Conservation (phyloP, 92 coral and sea anemone genomes). For the Nematostella vectensis region DNA sequence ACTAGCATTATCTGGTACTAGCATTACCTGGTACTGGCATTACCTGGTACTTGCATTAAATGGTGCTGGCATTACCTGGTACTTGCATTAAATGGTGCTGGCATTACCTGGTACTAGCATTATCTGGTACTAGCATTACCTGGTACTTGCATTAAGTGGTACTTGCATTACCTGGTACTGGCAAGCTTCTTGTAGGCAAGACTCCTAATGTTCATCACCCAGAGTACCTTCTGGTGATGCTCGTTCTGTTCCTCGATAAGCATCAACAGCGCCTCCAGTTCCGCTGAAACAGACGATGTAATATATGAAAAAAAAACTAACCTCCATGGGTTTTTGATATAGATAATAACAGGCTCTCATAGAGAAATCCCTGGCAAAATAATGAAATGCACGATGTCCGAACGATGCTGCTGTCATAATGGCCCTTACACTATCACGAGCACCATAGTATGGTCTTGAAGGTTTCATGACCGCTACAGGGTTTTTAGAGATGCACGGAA, state of each 20-base stretch:
- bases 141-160: constrained; percentile 48
- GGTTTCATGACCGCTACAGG: no score
- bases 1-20: constrained; percentile 45
- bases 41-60: constrained; percentile 59
- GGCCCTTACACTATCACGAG: no score
- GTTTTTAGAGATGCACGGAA: no score
- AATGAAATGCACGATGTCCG: no score
- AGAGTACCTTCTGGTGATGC: constrained; percentile 55
- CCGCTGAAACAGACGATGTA: constrained; percentile 27
- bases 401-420: no score
- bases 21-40: constrained; percentile 47
- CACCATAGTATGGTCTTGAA: no score
- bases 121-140: constrained; percentile 60
- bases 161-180: constrained; percentile 46
- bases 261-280: constrained; percentile 48
- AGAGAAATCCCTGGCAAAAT: no score
- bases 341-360: no score
- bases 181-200: constrained; percentile 71
- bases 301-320: not conserved
- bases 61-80: constrained; percentile 51
- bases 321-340: no score
- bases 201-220: constrained; percentile 72
- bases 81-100: constrained; percentile 44
- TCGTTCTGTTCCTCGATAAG: constrained; percentile 59
- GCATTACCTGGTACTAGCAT: constrained; percentile 47